Evolutionary conservation across 2,888 invertebrate genomes (phyloP), one percentile per base, ranked within the genome.

Genomic region (Isoperla grammatica): DNA sequence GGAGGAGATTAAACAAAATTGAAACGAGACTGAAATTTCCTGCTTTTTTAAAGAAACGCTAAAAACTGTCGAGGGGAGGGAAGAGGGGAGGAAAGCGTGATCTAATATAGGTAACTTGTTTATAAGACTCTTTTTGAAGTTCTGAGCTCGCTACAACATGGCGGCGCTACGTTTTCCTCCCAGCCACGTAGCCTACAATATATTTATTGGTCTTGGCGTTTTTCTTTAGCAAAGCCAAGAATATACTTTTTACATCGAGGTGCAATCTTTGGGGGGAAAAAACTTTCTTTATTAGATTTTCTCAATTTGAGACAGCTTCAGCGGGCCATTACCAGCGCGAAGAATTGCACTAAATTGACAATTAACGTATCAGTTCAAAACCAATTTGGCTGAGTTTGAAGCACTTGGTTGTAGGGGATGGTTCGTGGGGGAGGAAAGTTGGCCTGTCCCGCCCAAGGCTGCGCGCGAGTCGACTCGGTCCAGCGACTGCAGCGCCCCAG

Each of bases 341-440:
- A 53, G 67, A 67, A 66, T 65, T 65, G 67, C 65, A 63, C 65
- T 66, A 67, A 68, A 68, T 69, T 68, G 68, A 67, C 68, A 69
- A 69, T 68, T 69, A 68, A 67, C 66, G 65, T 66, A 67, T 67
- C 67, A 68, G 66, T 65, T 66, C 62, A 67, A 66, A 68, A 67
- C 66, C 67, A 67, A 68, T 67, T 68, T 68, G 61, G 59, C 61
- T 57, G 62, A 62, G 63, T 65, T 63, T 61, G 59, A 56, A 56
- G 61, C 56, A 56, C 61, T 64, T 48, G 58, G 48, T 17, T 35
- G 50, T n/a, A 43, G 59, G 61, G 48, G 42, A 15, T 6, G 29
- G 29, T 9, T 11, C 40, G 37, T 20, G 55, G 56, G 49, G 20
- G 11, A 22, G 20, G 45, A 17, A 35, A 40, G 11, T 13, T 20